phyloP scores from a whole-genome alignment of 2,888 invertebrate genomes.

The Limnephilus auricula region DNA sequence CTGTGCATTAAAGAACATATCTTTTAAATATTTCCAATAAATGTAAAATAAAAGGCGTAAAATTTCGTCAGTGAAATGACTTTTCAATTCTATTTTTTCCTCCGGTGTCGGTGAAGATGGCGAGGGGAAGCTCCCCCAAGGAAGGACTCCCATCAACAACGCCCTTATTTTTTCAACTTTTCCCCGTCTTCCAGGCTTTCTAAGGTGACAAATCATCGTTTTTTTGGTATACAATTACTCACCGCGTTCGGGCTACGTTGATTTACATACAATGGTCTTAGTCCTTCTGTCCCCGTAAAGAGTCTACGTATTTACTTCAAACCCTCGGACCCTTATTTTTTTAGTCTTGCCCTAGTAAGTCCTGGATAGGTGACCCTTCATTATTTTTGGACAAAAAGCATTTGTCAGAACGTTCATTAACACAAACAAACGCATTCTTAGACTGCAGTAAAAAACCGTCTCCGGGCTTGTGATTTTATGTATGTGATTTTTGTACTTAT shows the following conservation, averaged over 20 bases:
- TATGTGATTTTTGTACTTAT: too few species aligned
- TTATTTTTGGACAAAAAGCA: background rate
- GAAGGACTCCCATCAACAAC: background rate
- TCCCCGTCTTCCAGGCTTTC: background rate
- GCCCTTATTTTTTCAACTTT: slow-evolving; percentile 12
- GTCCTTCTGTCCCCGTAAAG: background rate
- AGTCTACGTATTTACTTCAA: slow-evolving; percentile 2
- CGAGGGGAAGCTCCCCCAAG: background rate
- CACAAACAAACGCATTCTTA: background rate
- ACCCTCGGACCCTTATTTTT: background rate
- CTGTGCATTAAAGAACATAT: background rate
- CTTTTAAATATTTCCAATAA: background rate
- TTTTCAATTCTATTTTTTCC: background rate
- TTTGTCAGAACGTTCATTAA: background rate
- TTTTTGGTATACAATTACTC: slow-evolving; percentile 64
- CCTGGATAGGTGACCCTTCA: background rate
- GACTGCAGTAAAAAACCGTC: background rate
- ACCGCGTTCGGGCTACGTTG: slow-evolving; percentile 62
- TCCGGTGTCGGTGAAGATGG: background rate
- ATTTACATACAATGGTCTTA: slow-evolving; percentile 62
- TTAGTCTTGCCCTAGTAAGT: background rate
- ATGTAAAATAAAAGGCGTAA: background rate
- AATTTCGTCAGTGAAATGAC: background rate
- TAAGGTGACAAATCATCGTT: slow-evolving; percentile 37
- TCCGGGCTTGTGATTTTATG: background rate